Conservation (phyloP, 1,140 invertebrate species). For the Alviniconcha marisindica region DNA sequence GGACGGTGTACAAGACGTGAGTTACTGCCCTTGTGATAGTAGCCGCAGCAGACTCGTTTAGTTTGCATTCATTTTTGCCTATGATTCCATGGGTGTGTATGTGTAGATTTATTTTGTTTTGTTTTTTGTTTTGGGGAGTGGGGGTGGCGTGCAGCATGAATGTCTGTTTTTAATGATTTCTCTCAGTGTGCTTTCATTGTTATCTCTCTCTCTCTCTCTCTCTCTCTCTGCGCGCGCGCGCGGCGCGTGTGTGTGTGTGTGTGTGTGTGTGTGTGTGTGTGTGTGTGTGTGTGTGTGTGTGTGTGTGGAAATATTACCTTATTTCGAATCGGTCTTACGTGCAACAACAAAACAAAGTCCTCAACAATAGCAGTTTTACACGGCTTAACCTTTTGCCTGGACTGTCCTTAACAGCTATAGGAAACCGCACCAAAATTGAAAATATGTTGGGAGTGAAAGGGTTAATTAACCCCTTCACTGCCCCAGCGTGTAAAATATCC, state of each 20-base stretch:
- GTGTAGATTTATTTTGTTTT: neutral
- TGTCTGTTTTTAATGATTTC: too few relatives aligned
- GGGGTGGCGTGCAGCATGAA: neutral
- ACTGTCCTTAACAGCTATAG: too few relatives aligned
- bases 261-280: conserved; percentile 23
- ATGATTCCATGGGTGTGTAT: neutral
- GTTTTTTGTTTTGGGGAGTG: neutral
- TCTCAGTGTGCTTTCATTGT: too few relatives aligned
- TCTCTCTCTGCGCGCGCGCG: neutral
- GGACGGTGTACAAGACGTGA: conserved; percentile 68
- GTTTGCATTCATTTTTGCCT: neutral
- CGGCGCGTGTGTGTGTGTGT: neutral
- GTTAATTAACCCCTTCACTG: too few relatives aligned
- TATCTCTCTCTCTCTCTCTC: neutral
- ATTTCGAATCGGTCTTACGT: too few relatives aligned
- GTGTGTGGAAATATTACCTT: too few relatives aligned
- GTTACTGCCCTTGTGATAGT: conserved; percentile 9
- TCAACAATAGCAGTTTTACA: too few relatives aligned
- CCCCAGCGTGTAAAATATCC: too few relatives aligned
- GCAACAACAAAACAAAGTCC: too few relatives aligned
- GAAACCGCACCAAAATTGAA: too few relatives aligned
- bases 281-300: conserved; percentile 12
- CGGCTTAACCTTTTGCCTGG: too few relatives aligned
- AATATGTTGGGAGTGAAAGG: too few relatives aligned
- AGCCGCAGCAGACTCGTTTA: neutral